A percentile compares a stretch with the other conserved stretches of the same genome.
These are phyloP conservation scores for Melanotaenia nigrans DNA, from an alignment of 2,797 vertebrate genomes.

Conservation along the genomic window DNA sequence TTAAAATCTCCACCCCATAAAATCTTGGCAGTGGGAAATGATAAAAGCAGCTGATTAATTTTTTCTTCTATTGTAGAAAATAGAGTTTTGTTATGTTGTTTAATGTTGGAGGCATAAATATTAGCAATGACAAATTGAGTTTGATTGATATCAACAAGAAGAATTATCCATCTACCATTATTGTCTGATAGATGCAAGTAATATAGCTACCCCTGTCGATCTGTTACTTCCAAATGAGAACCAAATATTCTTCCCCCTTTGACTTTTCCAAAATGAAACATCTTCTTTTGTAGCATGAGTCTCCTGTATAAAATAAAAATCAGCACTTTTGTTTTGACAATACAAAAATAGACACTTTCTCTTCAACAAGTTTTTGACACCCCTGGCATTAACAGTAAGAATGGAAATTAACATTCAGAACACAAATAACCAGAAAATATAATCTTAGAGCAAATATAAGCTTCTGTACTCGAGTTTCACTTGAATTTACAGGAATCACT, in stretches of 20 bases:
- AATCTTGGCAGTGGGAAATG: no score
- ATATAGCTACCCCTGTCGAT: neutral
- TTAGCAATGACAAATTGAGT: neutral
- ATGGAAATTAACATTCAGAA: slow-evolving; percentile 1
- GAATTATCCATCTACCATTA: neutral
- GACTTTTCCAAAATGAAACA: no score
- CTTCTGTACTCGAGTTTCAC: no score
- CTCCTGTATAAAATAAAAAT: neutral
- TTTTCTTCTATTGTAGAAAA: no score
- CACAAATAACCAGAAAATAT: no score
- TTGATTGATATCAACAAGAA: neutral
- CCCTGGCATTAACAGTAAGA: slow-evolving; percentile 8
- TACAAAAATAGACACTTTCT: slow-evolving; percentile 7
- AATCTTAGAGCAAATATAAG: no score
- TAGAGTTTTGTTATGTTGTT: no score
- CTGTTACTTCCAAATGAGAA: slow-evolving; percentile 1
- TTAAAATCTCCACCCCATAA: no score
- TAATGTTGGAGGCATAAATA: no score
- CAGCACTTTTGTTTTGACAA: neutral
- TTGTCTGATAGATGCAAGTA: neutral
- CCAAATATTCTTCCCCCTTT: neutral
- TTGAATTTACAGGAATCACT: no score
- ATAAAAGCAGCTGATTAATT: no score
- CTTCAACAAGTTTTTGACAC: neutral
- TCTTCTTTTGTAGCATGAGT: no score